These are phyloP conservation scores for Riptortus pedestris DNA, from an alignment of 1,140 invertebrate genomes.

Conservation along the genomic window DNA sequence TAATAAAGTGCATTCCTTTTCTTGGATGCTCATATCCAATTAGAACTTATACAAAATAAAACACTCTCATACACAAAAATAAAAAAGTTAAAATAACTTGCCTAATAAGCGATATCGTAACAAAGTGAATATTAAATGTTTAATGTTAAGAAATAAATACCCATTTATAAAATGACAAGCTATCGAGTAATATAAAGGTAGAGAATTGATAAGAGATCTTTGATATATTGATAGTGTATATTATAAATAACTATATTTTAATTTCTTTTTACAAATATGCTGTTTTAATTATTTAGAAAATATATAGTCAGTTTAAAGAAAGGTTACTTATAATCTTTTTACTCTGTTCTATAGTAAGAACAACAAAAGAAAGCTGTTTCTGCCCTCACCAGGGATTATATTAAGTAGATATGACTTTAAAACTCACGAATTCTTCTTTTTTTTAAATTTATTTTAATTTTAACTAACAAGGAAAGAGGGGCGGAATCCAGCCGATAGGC, in stretches of 20 bases:
- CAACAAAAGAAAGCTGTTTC: background rate
- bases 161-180: slow-evolving; percentile 17
- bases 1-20: no score
- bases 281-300: background rate
- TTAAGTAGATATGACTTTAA: no score
- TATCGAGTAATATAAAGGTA: slow-evolving; percentile 15
- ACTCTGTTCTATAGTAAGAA: no score
- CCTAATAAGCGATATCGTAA: slow-evolving; percentile 8
- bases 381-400: slow-evolving; percentile 3
- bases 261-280: slow-evolving; percentile 5
- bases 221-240: slow-evolving; percentile 8
- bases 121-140: background rate
- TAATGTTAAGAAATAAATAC: slow-evolving; percentile 12
- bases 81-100: background rate
- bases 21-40: no score
- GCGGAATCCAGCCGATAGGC: background rate
- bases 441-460: background rate
- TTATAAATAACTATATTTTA: slow-evolving; percentile 10
- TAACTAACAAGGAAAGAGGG: background rate
- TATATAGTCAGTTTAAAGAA: slow-evolving; percentile 6
- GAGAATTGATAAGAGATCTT: slow-evolving; percentile 14
- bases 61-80: background rate
- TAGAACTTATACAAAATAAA: no score
- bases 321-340: background rate
- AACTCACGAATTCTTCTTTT: background rate